phyloP scores from a whole-genome alignment of 2,797 vertebrate species.

The Typhlichthys eigenmanni region DNA sequence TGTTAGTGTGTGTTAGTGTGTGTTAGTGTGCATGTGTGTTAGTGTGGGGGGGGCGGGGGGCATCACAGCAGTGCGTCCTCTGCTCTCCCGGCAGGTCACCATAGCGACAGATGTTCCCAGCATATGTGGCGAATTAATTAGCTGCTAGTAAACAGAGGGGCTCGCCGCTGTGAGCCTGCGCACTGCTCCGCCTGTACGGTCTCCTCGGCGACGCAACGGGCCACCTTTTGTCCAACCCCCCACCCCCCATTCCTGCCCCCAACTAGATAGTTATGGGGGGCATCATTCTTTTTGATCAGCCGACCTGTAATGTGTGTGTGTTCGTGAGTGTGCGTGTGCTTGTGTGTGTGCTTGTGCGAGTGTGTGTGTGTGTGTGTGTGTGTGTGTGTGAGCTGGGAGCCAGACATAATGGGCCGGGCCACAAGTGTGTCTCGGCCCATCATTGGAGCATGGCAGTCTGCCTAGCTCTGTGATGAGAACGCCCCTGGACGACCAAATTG shows the following conservation, averaged over 20 bases:
- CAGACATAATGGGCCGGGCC: constrained; percentile 30
- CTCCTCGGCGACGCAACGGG: constrained; percentile 57
- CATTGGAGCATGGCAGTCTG: constrained; percentile 76
- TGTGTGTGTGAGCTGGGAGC: constrained; percentile 35
- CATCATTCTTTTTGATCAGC: constrained; percentile 98
- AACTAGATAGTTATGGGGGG: constrained; percentile 82
- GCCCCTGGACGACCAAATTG: constrained; percentile 85
- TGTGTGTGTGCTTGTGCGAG: neutral
- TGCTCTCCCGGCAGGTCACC: constrained; percentile 95
- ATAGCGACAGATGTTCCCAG: constrained; percentile 96
- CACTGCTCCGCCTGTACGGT: constrained; percentile 36
- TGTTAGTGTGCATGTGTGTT: constrained; percentile 62
- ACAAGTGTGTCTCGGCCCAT: constrained; percentile 36
- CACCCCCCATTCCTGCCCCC: constrained; percentile 49
- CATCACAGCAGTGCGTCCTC: constrained; percentile 92
- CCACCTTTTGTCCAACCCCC: constrained; percentile 93
- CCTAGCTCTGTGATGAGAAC: constrained; percentile 73
- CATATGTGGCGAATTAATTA: constrained; percentile 99
- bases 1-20: constrained; percentile 56
- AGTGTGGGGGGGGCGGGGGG: constrained; percentile 73
- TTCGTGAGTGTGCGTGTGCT: constrained; percentile 2
- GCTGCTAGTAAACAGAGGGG: constrained; percentile 98
- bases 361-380: constrained; percentile 24
- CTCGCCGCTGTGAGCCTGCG: constrained; percentile 85
- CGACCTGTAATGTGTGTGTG: constrained; percentile 46